Conservation (phyloP, 1,140 invertebrate genomes). For the Ladona fulva region DNA sequence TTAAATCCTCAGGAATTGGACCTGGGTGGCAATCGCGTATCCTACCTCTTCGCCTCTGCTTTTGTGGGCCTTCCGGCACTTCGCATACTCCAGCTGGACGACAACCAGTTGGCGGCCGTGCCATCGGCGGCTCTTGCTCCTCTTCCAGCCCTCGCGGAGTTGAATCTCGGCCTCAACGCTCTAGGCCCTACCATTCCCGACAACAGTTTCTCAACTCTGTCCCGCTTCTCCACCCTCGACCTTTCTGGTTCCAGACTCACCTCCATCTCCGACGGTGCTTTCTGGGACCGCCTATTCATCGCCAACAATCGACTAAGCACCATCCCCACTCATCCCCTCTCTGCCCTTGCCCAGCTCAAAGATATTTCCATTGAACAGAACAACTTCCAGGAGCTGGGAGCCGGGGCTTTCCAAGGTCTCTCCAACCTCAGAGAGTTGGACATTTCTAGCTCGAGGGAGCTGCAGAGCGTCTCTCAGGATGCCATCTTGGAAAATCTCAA, state of each 20-base stretch:
- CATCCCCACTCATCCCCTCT: conserved; percentile 66
- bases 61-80: conserved; percentile 67
- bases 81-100: conserved; percentile 69
- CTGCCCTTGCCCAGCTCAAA: conserved; percentile 60
- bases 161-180: conserved; percentile 73
- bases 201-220: conserved; percentile 64
- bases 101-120: conserved; percentile 68
- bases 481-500: conserved; percentile 72
- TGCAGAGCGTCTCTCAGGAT: conserved; percentile 60
- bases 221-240: conserved; percentile 62
- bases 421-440: conserved; percentile 64
- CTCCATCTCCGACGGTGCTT: conserved; percentile 63
- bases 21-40: conserved; percentile 76
- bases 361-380: conserved; percentile 75
- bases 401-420: conserved; percentile 64
- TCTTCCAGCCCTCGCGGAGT: conserved; percentile 63
- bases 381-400: conserved; percentile 55
- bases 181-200: conserved; percentile 55
- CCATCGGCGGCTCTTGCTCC: conserved; percentile 61
- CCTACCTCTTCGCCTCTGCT: conserved; percentile 63
- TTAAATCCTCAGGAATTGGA: conserved; percentile 59
- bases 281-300: conserved; percentile 65
- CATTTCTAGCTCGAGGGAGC: conserved; percentile 59
- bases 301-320: conserved; percentile 63
- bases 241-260: conserved; percentile 67